A percentile compares a stretch with the other conserved stretches of the same genome.
Evolutionary conservation across 1,140 invertebrate species (phyloP).

Genomic region (Babylonia areolata): DNA sequence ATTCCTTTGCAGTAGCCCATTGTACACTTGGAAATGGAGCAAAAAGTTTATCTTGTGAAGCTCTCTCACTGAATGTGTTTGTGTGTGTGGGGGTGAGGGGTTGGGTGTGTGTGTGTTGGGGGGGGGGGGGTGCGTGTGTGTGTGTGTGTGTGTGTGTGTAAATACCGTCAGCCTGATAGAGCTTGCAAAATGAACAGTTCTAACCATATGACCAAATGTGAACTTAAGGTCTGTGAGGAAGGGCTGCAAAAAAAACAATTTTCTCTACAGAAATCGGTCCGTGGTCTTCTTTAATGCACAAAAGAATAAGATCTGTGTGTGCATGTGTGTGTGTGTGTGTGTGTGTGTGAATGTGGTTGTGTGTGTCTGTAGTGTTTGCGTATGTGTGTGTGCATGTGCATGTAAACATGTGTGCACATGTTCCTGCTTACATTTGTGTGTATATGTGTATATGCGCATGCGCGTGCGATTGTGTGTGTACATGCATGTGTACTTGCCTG

Average conservation of each 20-base stretch:
- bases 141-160: not conserved
- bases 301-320: no score
- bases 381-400: not conserved
- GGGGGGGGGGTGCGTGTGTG: not conserved
- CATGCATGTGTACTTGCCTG: not conserved
- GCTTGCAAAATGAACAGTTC: no score
- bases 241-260: no score
- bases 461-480: not conserved
- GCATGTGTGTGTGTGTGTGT: not conserved
- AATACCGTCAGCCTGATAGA: not conserved
- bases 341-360: not conserved
- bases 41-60: no score
- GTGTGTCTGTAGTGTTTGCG: not conserved
- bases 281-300: no score
- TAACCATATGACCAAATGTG: no score
- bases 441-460: slow-evolving; percentile 9
- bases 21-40: no score
- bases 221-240: no score
- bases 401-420: slow-evolving; percentile 12
- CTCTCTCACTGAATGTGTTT: not conserved
- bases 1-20: no score
- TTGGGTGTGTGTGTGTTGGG: not conserved
- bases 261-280: no score
- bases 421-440: not conserved
- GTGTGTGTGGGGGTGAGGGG: not conserved